Conservation (phyloP, 2,797 vertebrate species). For the Sorex maritimensis region DNA sequence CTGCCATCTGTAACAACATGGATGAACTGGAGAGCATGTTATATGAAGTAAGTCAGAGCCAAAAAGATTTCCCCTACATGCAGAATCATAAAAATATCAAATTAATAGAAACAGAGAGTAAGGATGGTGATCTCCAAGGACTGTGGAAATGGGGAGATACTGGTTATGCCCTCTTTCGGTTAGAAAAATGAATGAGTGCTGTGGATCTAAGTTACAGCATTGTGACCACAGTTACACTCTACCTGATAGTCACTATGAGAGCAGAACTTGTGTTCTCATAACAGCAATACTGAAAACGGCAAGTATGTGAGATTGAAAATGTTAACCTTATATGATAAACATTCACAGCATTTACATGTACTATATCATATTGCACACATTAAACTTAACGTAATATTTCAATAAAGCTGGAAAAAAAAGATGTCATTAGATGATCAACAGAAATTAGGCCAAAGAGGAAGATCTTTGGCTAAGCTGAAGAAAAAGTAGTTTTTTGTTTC, state of each 20-base stretch:
- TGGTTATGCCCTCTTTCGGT: background rate
- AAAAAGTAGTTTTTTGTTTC: background rate
- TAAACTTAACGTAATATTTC: background rate
- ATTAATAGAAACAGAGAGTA: background rate
- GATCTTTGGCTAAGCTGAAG: background rate
- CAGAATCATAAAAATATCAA: conserved; percentile 9
- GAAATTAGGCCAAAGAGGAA: conserved; percentile 2
- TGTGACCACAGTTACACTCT: background rate
- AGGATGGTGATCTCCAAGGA: background rate
- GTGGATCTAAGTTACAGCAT: background rate
- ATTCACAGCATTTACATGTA: background rate
- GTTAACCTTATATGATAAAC: conserved; percentile 13
- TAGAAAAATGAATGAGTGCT: background rate
- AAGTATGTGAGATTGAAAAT: background rate
- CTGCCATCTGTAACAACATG: background rate
- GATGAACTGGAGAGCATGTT: background rate
- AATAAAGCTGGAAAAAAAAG: background rate
- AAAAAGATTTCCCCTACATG: background rate
- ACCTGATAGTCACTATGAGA: background rate
- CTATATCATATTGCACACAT: background rate
- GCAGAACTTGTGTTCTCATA: background rate
- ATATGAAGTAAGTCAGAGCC: background rate
- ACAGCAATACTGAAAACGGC: background rate
- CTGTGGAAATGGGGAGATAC: background rate
- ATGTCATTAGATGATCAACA: conserved; percentile 1